Conservation (phyloP, 2,888 invertebrate genomes). For the Cantharis rufa region DNA sequence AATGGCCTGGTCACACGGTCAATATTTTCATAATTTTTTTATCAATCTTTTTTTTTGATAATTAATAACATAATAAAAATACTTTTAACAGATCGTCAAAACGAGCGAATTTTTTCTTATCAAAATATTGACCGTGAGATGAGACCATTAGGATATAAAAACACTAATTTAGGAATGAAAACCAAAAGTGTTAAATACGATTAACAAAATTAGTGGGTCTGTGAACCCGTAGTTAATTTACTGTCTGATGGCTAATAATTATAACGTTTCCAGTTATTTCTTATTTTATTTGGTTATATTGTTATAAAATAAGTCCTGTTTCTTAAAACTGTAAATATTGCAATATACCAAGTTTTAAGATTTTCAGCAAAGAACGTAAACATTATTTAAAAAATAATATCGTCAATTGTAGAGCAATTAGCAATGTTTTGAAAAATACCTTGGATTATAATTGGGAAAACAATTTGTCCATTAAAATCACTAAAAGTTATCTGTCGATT, state of each 20-base stretch:
- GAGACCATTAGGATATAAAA: too few relatives aligned
- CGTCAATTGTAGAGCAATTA: too few relatives aligned
- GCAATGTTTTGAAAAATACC: background rate
- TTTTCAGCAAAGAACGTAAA: background rate
- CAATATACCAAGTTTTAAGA: background rate
- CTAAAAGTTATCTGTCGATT: background rate
- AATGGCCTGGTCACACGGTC: too few relatives aligned
- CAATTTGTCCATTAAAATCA: background rate
- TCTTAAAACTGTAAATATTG: background rate
- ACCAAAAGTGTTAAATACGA: background rate
- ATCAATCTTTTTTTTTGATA: too few relatives aligned
- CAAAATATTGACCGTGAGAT: too few relatives aligned
- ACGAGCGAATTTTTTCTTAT: too few relatives aligned
- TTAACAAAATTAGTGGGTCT: background rate
- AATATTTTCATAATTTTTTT: too few relatives aligned
- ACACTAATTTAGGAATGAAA: background rate
- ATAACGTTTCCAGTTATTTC: background rate
- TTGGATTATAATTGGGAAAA: background rate
- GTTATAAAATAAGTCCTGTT: background rate
- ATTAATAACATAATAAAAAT: too few relatives aligned
- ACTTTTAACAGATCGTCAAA: too few relatives aligned
- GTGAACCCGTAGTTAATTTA: background rate
- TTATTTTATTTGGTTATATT: background rate
- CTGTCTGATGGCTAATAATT: background rate
- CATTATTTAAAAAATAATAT: too few relatives aligned